Evolutionary conservation across 2,888 invertebrate genomes (phyloP).

Genomic region (Crocallis elinguaria): DNA sequence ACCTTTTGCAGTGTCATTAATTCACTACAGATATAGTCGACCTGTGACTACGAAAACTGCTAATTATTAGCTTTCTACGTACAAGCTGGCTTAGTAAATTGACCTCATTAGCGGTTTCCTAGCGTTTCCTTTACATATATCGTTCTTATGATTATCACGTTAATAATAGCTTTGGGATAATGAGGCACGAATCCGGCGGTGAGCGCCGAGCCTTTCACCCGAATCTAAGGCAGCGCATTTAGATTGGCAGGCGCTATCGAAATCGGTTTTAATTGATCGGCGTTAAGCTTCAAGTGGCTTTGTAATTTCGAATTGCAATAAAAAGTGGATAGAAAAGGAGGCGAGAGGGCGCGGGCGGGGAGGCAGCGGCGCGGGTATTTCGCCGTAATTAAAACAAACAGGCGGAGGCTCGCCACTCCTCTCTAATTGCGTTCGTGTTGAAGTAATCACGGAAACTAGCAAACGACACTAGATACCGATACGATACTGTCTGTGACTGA

Average conservation of each 20-base stretch:
- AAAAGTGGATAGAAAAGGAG: conserved; percentile 59
- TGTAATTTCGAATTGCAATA: conserved; percentile 62
- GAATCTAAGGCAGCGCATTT: conserved; percentile 10
- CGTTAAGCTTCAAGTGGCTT: conserved; percentile 42
- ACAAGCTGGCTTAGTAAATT: no score
- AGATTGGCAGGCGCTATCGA: conserved; percentile 37
- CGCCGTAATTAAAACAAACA: conserved; percentile 84
- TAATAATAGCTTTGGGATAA: no score
- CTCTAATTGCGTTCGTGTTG: conserved; percentile 81
- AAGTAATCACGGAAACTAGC: conserved; percentile 77
- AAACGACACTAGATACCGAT: conserved; percentile 48
- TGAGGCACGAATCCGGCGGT: no score
- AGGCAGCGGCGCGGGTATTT: conserved; percentile 61
- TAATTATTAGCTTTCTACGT: no score
- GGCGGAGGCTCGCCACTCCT: conserved; percentile 77
- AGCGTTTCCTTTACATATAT: no score
- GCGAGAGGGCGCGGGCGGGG: conserved; percentile 28
- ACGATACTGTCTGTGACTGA: conserved; percentile 24
- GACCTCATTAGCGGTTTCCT: no score
- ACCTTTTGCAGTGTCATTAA: no score
- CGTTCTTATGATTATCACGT: no score
- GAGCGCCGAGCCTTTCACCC: no score
- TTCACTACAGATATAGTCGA: no score
- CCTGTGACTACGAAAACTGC: no score
- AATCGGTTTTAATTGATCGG: conserved; percentile 44